Base-by-base conservation (phyloP, 1,140 invertebrate genomes). In the Zaprionus ghesquierei region DNA sequence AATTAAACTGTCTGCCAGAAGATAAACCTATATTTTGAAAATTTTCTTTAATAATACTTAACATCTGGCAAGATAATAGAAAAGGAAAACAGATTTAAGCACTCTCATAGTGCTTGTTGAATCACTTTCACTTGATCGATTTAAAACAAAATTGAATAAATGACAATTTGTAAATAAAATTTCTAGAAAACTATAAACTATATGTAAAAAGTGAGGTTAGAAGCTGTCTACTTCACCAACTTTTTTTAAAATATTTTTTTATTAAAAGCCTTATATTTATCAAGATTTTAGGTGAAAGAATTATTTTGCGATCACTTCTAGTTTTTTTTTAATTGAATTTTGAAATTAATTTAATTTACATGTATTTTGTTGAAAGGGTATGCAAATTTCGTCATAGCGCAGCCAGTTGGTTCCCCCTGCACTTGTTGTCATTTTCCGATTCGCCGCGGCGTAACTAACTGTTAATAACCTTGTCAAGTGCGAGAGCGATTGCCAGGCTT, bases 381-480 rank as follows among this genome's bases (percentile, higher is more conserved):
- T 46, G 41, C 41, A 5, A 2, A 22, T 46, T 46, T 46, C 41
- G 41, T 46, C 18, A 46, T 46, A 22, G 18, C 41, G 2, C 8
- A 8, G 20, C 18, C 18, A 46, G 41, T 22, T 46, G 5, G 18
- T 33, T 38, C 46, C 46, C 5, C 5, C 46, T 27, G 9, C 41
- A 5, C 41, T 51, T 60, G 56, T 29, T 53, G 35, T 85, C 73
- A 80, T 75, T 80, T 86, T 74, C 62, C 41, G 60, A 64, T 53
- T 35, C 18, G n/a, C 5, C 55, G 56, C 50, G 25, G 61, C 29
- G 60, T 64, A 85, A 50, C 68, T 80, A 86, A 73, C 63, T 79
- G 84, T 75, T 89, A 74, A 79, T 89, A 84, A 89, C 84, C 84
- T 87, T 81, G 82, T 54, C 25, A 18, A 23, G 20, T 53, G 41